Conservation (phyloP, 2,113 vertebrate genomes). For the Eretmochelys imbricata region DNA sequence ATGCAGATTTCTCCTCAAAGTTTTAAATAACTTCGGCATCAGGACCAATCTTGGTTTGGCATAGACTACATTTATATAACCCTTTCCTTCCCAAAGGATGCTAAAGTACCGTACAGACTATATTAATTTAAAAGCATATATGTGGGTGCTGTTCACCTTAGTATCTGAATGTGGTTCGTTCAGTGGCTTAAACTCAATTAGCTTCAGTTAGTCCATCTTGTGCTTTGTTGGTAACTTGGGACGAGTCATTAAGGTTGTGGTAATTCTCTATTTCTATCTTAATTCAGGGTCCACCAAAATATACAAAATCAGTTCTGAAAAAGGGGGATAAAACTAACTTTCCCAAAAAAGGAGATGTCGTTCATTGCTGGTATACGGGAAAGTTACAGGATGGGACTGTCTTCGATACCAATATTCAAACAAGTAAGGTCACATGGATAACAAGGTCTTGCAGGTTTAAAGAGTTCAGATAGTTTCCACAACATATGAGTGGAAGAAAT, state of each 20-base stretch:
- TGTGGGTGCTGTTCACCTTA: rapidly evolving
- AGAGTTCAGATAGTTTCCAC: not conserved
- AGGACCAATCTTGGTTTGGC: not conserved
- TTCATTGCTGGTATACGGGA: slow-evolving; percentile 97
- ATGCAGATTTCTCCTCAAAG: not conserved
- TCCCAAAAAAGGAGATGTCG: slow-evolving; percentile 93
- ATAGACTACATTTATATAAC: not conserved
- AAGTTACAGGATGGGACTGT: slow-evolving; percentile 94
- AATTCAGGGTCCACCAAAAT: slow-evolving; percentile 91
- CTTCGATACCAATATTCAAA: slow-evolving; percentile 93
- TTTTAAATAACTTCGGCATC: not conserved
- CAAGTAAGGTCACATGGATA: slow-evolving; percentile 77
- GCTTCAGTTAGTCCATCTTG: rapidly evolving
- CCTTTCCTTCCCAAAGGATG: not conserved
- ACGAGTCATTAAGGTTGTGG: rapidly evolving
- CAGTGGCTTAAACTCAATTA: rapidly evolving
- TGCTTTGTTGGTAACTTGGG: rapidly evolving
- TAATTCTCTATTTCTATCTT: not conserved
- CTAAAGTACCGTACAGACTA: not conserved
- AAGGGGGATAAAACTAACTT: slow-evolving; percentile 97
- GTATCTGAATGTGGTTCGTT: rapidly evolving
- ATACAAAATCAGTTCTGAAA: slow-evolving; percentile 89
- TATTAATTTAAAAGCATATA: rapidly evolving
- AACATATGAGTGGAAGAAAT: rapidly evolving
- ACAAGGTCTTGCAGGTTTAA: rapidly evolving